These are phyloP conservation scores for Lepisosteus oculatus DNA, from an alignment of 2,113 vertebrate species.

Conservation along the genomic window DNA sequence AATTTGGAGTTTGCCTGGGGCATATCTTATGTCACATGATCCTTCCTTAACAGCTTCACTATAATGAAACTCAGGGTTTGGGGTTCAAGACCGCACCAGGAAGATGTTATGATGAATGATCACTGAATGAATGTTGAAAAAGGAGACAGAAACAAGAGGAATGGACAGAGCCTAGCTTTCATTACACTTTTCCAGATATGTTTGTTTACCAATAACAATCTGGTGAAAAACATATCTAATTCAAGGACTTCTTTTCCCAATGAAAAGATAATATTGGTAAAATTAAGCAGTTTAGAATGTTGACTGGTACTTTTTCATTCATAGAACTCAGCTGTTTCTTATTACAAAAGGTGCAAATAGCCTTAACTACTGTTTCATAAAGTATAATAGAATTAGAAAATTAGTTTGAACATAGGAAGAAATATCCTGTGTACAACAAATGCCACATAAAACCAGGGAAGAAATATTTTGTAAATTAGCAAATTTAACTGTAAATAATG, in stretches of 20 bases:
- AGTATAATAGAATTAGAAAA: too few relatives aligned
- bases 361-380: not conserved
- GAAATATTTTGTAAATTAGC: too few relatives aligned
- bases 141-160: too few relatives aligned
- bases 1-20: constrained; percentile 3
- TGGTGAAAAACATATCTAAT: constrained; percentile 6
- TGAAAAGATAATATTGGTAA: not conserved
- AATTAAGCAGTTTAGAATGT: not conserved
- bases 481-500: too few relatives aligned
- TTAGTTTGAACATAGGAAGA: too few relatives aligned
- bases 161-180: not conserved
- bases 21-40: not conserved
- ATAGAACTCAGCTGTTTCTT: not conserved
- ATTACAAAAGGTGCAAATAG: not conserved
- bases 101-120: constrained; percentile 1
- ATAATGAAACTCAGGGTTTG: not conserved
- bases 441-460: too few relatives aligned
- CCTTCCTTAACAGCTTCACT: not conserved
- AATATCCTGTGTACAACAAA: too few relatives aligned
- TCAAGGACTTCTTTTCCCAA: not conserved
- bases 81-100: not conserved
- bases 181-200: not conserved
- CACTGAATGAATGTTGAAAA: not conserved
- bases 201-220: not conserved
- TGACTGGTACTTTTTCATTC: too few relatives aligned